Evolutionary conservation across 2,888 invertebrate genomes (phyloP).

Genomic region (Cryptocephalus primarius): DNA sequence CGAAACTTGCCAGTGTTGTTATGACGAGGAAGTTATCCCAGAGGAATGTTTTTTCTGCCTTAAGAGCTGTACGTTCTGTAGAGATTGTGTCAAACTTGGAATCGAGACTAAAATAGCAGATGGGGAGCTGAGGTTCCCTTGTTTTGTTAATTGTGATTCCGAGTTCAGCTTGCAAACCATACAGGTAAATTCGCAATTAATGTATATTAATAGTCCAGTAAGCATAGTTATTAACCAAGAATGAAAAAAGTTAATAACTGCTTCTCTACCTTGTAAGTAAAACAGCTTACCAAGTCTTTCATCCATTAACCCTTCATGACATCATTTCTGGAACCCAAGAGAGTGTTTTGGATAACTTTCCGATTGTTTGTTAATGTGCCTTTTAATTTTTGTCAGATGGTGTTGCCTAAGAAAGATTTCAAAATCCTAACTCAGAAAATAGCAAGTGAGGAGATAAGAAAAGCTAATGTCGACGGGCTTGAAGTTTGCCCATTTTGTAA

Average conservation of each 20-base stretch:
- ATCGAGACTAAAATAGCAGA: slow-evolving; percentile 35
- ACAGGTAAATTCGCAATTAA: slow-evolving; percentile 18
- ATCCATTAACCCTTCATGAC: too few relatives aligned
- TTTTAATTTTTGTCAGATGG: slow-evolving; percentile 23
- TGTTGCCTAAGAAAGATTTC: slow-evolving; percentile 37
- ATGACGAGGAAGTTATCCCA: slow-evolving; percentile 40
- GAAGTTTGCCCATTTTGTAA: slow-evolving; percentile 47
- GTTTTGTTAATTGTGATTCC: slow-evolving; percentile 36
- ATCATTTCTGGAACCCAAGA: too few relatives aligned
- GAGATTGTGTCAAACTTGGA: slow-evolving; percentile 36
- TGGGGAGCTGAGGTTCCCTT: slow-evolving; percentile 37
- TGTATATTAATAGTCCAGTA: too few relatives aligned
- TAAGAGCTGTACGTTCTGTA: slow-evolving; percentile 34
- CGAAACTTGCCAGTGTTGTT: slow-evolving; percentile 45
- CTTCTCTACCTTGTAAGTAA: too few relatives aligned
- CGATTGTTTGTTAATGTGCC: too few relatives aligned
- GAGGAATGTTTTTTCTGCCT: slow-evolving; percentile 32
- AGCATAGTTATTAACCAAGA: too few relatives aligned
- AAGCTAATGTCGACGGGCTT: slow-evolving; percentile 43
- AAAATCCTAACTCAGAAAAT: slow-evolving; percentile 37
- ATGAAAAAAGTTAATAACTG: too few relatives aligned
- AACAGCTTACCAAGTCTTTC: too few relatives aligned
- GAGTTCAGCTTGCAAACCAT: slow-evolving; percentile 34
- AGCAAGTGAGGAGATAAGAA: slow-evolving; percentile 42
- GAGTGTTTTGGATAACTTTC: too few relatives aligned